Base-by-base conservation (phyloP, 2,888 invertebrate genomes). In the Tinea pellionella region DNA sequence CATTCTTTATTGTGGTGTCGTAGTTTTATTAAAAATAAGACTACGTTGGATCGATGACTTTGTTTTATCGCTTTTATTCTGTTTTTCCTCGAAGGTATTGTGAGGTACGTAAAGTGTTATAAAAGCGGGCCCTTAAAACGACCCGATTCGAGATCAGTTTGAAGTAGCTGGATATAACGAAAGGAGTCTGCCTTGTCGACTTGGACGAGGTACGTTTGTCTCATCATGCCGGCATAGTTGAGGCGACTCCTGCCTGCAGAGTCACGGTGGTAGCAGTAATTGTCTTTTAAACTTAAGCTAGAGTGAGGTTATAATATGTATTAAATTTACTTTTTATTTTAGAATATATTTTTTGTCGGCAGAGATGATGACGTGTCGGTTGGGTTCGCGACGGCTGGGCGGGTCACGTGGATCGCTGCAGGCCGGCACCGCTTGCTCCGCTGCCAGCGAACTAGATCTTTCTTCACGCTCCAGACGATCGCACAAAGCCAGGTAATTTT, bases 281-380 rank as follows among this genome's bases (percentile, higher is more conserved):
- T n/a, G n/a, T n/a, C n/a, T n/a, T n/a, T n/a, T n/a, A n/a, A n/a
- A n/a, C n/a, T n/a, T n/a, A n/a, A n/a, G n/a, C n/a, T n/a, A n/a
- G n/a, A n/a, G n/a, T n/a, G n/a, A n/a, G n/a, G n/a, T n/a, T n/a
- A n/a, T n/a, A n/a, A n/a, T n/a, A 24, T 3, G 6, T 24, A 24
- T 24, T 24, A 24, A 24, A 24, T 24, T 24, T 3, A 24, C 24
- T 24, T 24, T n/a, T 24, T 24, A 6, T 24, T 24, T 6, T 24
- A 24, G 24, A 24, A 24, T 24, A 6, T 24, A 24, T 3, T 24
- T 2, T 24, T 57, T 57, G 32, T 57, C n/a, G 9, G 2, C 82
- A 92, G 92, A 92, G 83, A 89, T 95, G 79, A 93, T 94, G 82
- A 93, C 93, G 78, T 93, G 93, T 80, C 93, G 94, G 80, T 90